Base-by-base conservation (phyloP, 2,113 vertebrate genomes). In the Mus spicilegus region DNA sequence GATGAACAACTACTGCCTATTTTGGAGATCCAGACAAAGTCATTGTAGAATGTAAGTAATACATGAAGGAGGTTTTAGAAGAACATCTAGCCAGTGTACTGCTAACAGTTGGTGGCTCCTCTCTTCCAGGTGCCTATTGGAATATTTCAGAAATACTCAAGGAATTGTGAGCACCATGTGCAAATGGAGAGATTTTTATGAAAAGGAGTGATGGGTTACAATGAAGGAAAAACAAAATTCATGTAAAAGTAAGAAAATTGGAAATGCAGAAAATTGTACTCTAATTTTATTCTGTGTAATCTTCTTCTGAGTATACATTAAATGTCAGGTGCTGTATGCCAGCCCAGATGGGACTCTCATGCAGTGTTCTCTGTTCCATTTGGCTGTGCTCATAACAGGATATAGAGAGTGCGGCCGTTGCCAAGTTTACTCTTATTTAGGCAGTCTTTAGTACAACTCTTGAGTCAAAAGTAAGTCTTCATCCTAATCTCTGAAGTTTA, bases 231-330 rank as follows among this genome's bases (percentile, higher is more conserved):
- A 84, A 28, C n/a, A 93, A 95, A 90, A 87, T 73, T 4, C 9
- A 33, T 73, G 6, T 16, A 91, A 69, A 92, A 75, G 17, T 54
- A 88, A 91, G 49, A 90, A 61, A 88, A 63, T 85, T n/a, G 82
- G 14, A 2, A 72, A 84, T 88, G 13, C 14, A 58, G 72, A 65
- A 24, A 12, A 30, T 49, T 20, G 5, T 94, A 26, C 12, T 93
- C n/a, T 10, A 73, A 85, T n/a, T 95, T 93, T 88, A 65, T 91
- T 90, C 19, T 63, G 7, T 63, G 36, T 87, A 65, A 72, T 77
- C 75, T 78, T 7, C 22, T 42, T 61, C 75, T 77, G n/a, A 36
- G 54, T 94, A 93, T 49, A 63, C 61, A 72, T 46, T 82, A 89
- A 77, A 12, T 86, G 4, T 46, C 77, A 8, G 46, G 10, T 92